Percentiles rank a stretch among this genome's conserved stretches.
phyloP scores from a whole-genome alignment of 2,888 invertebrate species.

The Caenorhabditis japonica region DNA sequence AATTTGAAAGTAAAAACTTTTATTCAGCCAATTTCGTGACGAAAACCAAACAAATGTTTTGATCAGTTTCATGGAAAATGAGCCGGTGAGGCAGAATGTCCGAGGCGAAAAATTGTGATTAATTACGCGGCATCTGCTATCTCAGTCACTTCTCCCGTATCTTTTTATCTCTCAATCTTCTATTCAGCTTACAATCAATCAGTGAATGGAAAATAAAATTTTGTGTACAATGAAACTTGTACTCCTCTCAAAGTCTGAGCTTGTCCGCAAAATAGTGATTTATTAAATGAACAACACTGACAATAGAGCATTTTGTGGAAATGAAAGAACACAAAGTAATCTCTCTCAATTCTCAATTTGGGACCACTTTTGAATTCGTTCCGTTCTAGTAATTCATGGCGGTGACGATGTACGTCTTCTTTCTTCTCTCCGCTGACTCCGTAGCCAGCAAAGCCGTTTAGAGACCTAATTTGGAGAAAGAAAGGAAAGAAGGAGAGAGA shows the following conservation, averaged over 20 bases:
- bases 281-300: not conserved
- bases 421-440: not conserved
- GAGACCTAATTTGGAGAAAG: not conserved
- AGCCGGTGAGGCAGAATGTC: slow-evolving; percentile 9
- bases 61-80: slow-evolving; percentile 6
- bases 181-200: not conserved
- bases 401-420: not conserved
- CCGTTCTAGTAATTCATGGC: not conserved
- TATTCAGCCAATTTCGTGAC: too few species aligned
- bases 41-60: too few species aligned
- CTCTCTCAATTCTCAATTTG: not conserved
- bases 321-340: too few species aligned
- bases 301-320: too few species aligned
- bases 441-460: not conserved
- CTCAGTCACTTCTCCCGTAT: slow-evolving; percentile 11
- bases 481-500: too few species aligned
- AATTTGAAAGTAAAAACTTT: too few species aligned
- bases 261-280: slow-evolving; percentile 7
- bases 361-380: not conserved
- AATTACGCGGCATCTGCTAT: slow-evolving; percentile 46
- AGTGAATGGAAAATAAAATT: not conserved
- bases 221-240: not conserved
- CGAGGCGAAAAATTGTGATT: slow-evolving; percentile 46
- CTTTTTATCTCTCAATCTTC: slow-evolving; percentile 7
- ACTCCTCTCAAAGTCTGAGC: not conserved